Evolutionary conservation across 1,140 invertebrate genomes (phyloP).

Genomic region (Drosophila lini): DNA sequence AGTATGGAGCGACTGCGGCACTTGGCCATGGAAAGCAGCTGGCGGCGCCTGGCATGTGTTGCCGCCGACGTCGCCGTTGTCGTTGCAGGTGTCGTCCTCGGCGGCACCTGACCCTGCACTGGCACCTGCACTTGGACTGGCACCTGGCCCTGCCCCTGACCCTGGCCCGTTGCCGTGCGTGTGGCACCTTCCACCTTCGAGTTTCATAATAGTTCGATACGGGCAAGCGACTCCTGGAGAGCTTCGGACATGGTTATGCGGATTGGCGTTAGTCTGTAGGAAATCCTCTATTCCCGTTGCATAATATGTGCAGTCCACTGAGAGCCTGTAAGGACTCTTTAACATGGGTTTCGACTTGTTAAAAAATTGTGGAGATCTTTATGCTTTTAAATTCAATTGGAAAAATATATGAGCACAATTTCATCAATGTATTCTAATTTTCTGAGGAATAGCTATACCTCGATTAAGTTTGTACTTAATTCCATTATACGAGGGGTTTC

Average conservation of each 20-base stretch:
- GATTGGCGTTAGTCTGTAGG: slow-evolving; percentile 9
- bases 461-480: background rate
- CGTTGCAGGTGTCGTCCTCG: slow-evolving; percentile 34
- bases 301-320: slow-evolving; percentile 38
- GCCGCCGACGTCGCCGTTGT: slow-evolving; percentile 42
- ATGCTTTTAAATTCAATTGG: background rate
- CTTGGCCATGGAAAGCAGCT: slow-evolving; percentile 73
- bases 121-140: slow-evolving; percentile 32
- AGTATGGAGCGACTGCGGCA: slow-evolving; percentile 65
- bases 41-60: slow-evolving; percentile 66
- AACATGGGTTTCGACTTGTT: background rate
- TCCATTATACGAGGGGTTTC: background rate
- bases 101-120: slow-evolving; percentile 29
- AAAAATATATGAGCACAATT: background rate
- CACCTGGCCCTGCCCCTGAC: slow-evolving; percentile 32
- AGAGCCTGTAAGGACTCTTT: background rate
- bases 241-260: slow-evolving; percentile 45
- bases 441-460: no score
- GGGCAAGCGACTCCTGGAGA: slow-evolving; percentile 42
- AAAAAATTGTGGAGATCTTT: background rate
- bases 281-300: slow-evolving; percentile 44
- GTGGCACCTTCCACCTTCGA: slow-evolving; percentile 66
- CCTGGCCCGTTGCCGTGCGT: slow-evolving; percentile 64
- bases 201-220: slow-evolving; percentile 73
- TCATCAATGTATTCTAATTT: no score